Conservation (phyloP, 2,113 vertebrate genomes). For the Pituophis catenifer region DNA sequence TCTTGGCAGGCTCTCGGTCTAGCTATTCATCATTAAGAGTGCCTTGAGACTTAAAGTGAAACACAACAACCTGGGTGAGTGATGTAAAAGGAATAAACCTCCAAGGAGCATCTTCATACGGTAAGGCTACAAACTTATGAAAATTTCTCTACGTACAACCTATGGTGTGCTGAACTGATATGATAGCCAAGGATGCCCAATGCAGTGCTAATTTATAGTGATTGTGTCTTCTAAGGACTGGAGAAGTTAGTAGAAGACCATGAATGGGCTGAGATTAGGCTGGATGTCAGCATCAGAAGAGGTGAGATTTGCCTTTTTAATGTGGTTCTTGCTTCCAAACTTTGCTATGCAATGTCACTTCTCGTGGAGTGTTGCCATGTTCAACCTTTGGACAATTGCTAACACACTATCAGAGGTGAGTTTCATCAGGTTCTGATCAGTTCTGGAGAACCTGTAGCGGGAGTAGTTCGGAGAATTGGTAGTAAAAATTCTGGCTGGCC, state of each 20-base stretch:
- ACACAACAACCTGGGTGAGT: neutral
- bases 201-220: neutral
- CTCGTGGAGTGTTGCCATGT: neutral
- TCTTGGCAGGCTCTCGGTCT: slow-evolving; percentile 9
- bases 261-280: neutral
- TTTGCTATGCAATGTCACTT: neutral
- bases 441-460: too few species aligned
- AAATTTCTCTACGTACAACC: neutral
- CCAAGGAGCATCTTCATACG: neutral
- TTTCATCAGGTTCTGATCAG: too few species aligned
- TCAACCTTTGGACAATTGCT: neutral
- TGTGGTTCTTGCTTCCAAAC: neutral
- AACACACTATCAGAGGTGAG: neutral
- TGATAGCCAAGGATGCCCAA: neutral
- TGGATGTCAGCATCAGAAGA: neutral
- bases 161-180: neutral
- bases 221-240: too few species aligned
- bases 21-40: slow-evolving; percentile 24
- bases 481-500: too few species aligned
- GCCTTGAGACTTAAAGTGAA: slow-evolving; percentile 22
- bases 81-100: slow-evolving; percentile 15
- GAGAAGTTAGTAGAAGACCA: neutral
- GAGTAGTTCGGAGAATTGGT: too few species aligned
- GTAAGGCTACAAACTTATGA: neutral
- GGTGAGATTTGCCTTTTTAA: neutral